Evolutionary conservation across 2,888 invertebrate genomes (phyloP).

Genomic region (Macrophya annulata): DNA sequence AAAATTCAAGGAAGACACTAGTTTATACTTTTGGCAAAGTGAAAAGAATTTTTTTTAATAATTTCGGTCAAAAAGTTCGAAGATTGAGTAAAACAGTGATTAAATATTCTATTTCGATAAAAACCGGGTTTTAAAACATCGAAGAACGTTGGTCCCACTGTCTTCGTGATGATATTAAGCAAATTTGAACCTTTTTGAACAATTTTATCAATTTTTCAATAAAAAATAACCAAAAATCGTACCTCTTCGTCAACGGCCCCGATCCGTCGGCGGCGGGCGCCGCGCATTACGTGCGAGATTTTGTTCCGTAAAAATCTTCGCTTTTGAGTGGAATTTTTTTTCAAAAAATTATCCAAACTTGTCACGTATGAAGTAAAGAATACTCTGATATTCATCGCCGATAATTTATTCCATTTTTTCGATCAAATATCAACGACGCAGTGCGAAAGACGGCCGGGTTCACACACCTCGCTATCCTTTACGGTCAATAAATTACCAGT

Average conservation of each 20-base stretch:
- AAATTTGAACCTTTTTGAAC: conserved; percentile 32
- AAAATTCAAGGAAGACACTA: background rate
- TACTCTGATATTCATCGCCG: background rate
- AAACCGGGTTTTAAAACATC: background rate
- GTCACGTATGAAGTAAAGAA: background rate
- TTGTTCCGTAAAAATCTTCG: background rate
- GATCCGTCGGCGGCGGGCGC: conserved; percentile 62
- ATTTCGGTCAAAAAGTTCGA: background rate
- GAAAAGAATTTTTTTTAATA: background rate
- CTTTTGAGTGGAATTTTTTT: background rate
- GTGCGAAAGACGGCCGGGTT: background rate
- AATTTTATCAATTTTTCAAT: background rate
- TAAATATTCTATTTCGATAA: background rate
- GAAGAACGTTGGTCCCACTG: conserved; percentile 55
- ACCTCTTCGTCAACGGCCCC: conserved; percentile 61
- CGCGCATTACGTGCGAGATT: background rate
- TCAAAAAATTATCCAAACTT: background rate
- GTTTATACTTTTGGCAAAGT: background rate
- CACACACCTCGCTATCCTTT: background rate
- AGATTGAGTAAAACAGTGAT: background rate
- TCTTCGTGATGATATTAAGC: conserved; percentile 47
- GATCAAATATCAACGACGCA: background rate
- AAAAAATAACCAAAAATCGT: conserved; percentile 48
- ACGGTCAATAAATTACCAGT: background rate
- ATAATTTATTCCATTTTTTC: background rate